Evolutionary conservation across 1,140 invertebrate species (phyloP).

Genomic region (Hydropsyche tenuis): DNA sequence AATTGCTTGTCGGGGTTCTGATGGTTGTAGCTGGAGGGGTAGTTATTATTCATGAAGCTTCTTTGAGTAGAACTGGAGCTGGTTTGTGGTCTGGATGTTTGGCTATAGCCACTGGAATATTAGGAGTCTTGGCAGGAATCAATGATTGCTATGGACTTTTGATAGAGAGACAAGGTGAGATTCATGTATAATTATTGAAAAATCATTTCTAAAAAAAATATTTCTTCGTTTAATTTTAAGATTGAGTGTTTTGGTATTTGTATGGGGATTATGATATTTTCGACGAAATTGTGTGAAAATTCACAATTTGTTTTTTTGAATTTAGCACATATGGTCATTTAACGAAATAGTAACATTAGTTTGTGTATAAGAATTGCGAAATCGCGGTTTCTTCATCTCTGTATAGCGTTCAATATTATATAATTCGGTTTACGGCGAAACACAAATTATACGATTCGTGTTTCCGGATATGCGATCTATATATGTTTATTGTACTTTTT

Average conservation of each 20-base stretch:
- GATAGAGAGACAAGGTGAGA: conserved; percentile 54
- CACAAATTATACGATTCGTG: background rate
- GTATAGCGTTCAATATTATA: conserved; percentile 18
- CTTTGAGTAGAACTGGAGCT: conserved; percentile 65
- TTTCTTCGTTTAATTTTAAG: no score
- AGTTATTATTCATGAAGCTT: conserved; percentile 64
- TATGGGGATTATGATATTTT: no score
- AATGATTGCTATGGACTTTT: conserved; percentile 65
- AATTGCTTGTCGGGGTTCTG: conserved; percentile 64
- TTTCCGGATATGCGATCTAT: background rate
- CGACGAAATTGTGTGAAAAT: no score
- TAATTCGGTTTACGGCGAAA: background rate
- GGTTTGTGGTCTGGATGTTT: conserved; percentile 69
- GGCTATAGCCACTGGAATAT: conserved; percentile 63
- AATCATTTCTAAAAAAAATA: no score
- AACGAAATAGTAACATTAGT: background rate
- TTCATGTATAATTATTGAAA: no score
- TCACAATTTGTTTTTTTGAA: no score
- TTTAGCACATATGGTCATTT: no score
- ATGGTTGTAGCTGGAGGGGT: conserved; percentile 66
- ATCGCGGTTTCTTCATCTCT: conserved; percentile 11
- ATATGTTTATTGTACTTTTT: no score
- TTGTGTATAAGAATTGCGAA: conserved; percentile 14
- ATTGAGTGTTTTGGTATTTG: no score
- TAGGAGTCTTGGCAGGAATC: conserved; percentile 65